Evolutionary conservation across 2,797 vertebrate species (phyloP).

Genomic region (Momotus momota): DNA sequence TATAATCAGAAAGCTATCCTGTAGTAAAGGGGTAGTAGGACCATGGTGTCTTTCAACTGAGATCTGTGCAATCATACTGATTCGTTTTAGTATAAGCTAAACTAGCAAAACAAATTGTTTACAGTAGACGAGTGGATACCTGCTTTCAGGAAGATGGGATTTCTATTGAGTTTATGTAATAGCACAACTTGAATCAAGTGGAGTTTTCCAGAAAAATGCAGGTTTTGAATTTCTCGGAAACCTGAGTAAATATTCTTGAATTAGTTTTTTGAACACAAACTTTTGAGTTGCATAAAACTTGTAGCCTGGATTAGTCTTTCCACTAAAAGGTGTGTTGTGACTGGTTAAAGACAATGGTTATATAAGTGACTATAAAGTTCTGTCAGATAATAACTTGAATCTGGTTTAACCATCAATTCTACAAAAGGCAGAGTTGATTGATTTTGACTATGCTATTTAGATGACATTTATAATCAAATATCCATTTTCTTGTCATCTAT

Average conservation of each 20-base stretch:
- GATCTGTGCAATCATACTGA: neutral
- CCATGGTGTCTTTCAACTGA: neutral
- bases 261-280: neutral
- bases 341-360: neutral
- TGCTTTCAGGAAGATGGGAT: neutral
- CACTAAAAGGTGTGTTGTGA: neutral
- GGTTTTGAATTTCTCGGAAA: neutral
- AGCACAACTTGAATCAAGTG: neutral
- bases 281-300: neutral
- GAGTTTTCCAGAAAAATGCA: neutral
- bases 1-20: neutral
- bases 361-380: neutral
- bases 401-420: neutral
- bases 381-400: neutral
- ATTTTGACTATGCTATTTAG: neutral
- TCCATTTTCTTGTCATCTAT: neutral
- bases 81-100: neutral
- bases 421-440: neutral
- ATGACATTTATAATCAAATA: neutral
- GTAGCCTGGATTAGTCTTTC: neutral
- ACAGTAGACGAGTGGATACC: neutral
- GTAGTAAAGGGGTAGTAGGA: neutral
- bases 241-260: neutral
- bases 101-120: neutral
- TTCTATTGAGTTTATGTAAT: neutral